Conservation (phyloP, 2,113 vertebrate genomes). For the Thermophis baileyi region DNA sequence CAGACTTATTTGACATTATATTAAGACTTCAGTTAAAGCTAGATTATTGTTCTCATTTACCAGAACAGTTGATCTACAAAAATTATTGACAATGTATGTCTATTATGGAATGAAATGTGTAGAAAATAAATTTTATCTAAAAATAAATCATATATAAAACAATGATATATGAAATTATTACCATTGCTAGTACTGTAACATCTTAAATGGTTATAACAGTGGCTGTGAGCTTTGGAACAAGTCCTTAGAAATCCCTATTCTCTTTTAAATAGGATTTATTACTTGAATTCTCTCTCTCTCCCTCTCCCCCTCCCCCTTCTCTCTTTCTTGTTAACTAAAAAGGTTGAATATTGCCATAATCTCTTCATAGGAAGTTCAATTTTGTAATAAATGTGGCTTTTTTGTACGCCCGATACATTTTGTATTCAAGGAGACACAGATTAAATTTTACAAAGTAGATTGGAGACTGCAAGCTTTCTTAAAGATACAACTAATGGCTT, state of each 20-base stretch:
- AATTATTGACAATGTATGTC: neutral
- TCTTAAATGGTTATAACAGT: neutral
- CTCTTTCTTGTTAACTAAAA: conserved; percentile 6
- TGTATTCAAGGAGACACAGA: neutral
- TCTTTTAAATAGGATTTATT: neutral
- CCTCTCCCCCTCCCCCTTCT: no score
- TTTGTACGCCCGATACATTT: neutral
- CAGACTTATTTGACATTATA: neutral
- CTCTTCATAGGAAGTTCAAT: neutral
- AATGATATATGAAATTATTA: neutral
- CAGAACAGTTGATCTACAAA: neutral
- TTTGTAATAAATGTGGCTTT: neutral
- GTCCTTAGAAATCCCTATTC: neutral
- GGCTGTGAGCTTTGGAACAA: neutral
- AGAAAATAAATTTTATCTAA: neutral
- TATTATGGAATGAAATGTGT: neutral
- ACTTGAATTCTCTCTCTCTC: neutral
- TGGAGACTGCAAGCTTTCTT: neutral
- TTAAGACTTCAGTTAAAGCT: neutral
- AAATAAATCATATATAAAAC: neutral
- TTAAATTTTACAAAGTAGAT: neutral
- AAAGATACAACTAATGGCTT: neutral
- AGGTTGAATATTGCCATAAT: neutral
- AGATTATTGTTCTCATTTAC: neutral
- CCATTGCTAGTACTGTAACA: neutral